phyloP scores from a whole-genome alignment of 1,140 invertebrate genomes.

The Drosophila paulistorum region DNA sequence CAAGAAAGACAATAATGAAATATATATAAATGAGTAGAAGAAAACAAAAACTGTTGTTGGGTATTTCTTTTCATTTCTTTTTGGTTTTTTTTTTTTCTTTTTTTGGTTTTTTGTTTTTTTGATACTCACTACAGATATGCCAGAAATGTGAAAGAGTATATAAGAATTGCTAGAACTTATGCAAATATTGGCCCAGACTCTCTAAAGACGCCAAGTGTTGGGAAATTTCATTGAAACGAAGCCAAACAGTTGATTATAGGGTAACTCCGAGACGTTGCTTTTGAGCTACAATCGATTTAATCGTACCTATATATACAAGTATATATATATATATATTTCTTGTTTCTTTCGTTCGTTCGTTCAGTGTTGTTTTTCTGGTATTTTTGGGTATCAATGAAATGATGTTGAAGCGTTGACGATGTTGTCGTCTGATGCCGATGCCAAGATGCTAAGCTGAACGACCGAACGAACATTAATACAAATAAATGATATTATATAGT shows the following conservation, averaged over 20 bases:
- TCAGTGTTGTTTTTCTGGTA: slow-evolving; percentile 10
- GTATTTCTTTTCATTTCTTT: slow-evolving; percentile 12
- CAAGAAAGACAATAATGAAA: slow-evolving; percentile 26
- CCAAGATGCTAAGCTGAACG: slow-evolving; percentile 25
- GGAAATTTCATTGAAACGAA: no score
- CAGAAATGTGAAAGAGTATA: neutral
- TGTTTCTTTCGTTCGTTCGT: neutral
- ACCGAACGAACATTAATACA: slow-evolving; percentile 71
- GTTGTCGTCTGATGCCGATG: slow-evolving; percentile 3
- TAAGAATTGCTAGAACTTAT: neutral
- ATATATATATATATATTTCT: no score
- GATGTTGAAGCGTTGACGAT: slow-evolving; percentile 16
- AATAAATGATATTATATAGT: slow-evolving; percentile 79
- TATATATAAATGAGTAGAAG: slow-evolving; percentile 11
- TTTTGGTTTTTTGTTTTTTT: neutral
- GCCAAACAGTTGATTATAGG: neutral
- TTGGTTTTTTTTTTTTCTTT: no score
- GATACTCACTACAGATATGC: neutral
- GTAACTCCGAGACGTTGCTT: neutral
- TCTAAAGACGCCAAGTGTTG: no score
- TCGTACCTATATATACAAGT: no score
- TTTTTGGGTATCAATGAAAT: slow-evolving; percentile 72
- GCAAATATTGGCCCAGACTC: no score
- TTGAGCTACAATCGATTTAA: neutral
- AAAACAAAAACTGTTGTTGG: slow-evolving; percentile 2